Evolutionary conservation across 2,113 vertebrate genomes (phyloP).

Genomic region (Peromyscus californicus): DNA sequence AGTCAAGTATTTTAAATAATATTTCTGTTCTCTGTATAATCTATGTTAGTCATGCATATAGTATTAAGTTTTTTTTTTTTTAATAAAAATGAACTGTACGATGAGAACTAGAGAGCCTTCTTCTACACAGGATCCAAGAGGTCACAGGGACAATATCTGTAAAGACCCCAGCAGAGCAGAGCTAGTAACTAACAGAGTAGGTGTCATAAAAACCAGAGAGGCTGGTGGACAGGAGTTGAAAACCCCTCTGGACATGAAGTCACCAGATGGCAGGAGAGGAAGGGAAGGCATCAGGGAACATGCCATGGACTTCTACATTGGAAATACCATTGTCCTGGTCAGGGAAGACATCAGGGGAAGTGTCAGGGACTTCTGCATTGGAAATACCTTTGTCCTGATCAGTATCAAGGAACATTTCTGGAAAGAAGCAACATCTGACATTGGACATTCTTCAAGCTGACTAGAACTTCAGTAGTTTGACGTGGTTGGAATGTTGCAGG

Average conservation of each 20-base stretch:
- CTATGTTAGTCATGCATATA: neutral
- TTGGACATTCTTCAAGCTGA: neutral
- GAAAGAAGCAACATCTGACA: neutral
- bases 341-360: neutral
- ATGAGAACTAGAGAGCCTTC: neutral
- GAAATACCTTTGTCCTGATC: neutral
- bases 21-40: neutral
- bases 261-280: neutral
- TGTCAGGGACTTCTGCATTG: neutral
- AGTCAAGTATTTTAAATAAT: neutral
- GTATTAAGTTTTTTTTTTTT: neutral
- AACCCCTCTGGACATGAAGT: neutral
- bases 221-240: neutral
- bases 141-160: neutral
- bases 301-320: neutral
- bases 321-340: neutral
- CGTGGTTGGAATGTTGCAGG: neutral
- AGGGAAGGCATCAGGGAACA: neutral
- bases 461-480: neutral
- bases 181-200: neutral
- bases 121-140: neutral
- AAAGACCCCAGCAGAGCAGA: neutral
- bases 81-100: neutral
- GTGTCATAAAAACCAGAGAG: neutral
- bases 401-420: neutral